Evolutionary conservation across 2,113 vertebrate species (phyloP), one percentile per base, ranked within the genome.

Genomic region (Crotalus helleri): DNA sequence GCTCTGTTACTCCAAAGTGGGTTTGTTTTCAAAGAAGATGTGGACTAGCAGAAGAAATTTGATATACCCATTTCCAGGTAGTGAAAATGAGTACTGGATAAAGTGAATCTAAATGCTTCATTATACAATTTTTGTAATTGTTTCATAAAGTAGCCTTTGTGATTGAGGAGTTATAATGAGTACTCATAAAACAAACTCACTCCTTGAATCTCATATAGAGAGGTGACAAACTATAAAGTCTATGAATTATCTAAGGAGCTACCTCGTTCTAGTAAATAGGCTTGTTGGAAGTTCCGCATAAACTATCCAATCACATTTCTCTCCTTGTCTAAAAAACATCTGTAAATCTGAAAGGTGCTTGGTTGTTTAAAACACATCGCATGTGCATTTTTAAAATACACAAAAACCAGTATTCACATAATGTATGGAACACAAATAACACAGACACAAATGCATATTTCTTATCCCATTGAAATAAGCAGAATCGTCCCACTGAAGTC

Each of bases 271-370:
- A 33, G 0, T 0, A 0, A 29, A 0, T 29, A 1, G 54, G 24
- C 15, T 10, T 92, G 0, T 23, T 12, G 86, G 0, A 3, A 21
- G 0, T 54, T 51, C 64, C 53, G n/a, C 89, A 1, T 2, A 61
- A 89, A 29, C 2, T 3, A 2, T 1, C 11, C 1, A 0, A 29
- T 12, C 49, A 61, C 59, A 46, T 21, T 11, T 49, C 0, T 15
- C 53, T 6, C 33, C 39, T 81, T 81, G 85, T 1, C 58, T 5
- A 3, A 49, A 10, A 54, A 24, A 89, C 7, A 69, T 92, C 93
- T 93, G 95, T 57, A n/a, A 1, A 9, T 0, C 54, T 49, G 11
- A 53, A 90, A 11, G 0, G 55, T 6, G 0, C 1, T 55, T 4
- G 2, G 55, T 5, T 8, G 46, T 2, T 49, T 26, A 57, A 89